Evolutionary conservation across 2,888 invertebrate species (phyloP), one percentile per base, ranked within the genome.

Genomic region (Troides aeacus): DNA sequence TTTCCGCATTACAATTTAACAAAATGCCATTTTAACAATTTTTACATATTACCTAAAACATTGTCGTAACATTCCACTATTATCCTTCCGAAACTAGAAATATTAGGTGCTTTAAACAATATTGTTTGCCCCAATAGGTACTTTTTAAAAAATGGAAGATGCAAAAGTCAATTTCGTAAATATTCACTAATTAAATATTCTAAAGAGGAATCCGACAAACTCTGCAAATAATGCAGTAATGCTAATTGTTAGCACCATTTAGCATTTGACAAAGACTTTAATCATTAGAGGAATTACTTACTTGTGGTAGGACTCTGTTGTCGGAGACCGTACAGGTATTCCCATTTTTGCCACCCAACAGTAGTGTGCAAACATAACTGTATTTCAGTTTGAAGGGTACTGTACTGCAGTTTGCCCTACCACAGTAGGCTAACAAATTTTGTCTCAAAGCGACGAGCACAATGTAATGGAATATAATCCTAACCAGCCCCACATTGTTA

Each of bases 211-310:
- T 61, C 50, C 21, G 62, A 68, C 36, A 56, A 66, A 57, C 57
- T 67, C 36, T 61, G 64, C 60, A 64, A 64, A 64, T 60, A 61
- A 61, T 64, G 36, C n/a, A 69, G 39, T 57, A 66, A 70, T 78
- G 79, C 78, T 76, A 76, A 76, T 68, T 72, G 75, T 74, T 79
- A 82, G 81, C 82, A 82, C 83, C 83, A 77, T 79, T 78, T 73
- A 79, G 79, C 81, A 81, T 74, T 77, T 74, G 73, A 74, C 58
- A 72, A 75, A 73, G 75, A 70, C 68, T 70, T 73, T 75, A 75
- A 75, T 74, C 77, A 5, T 76, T 78, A 77, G 75, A 7, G 46
- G 15, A 46, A 46, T 10, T 30, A 30, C 30, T 30, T 30, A 30
- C 30, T 12, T 2, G 15, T 1, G 46, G 15, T 46, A 15, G 46